Evolutionary conservation across 2,113 vertebrate genomes (phyloP).

Genomic region (Dasypus novemcinctus): DNA sequence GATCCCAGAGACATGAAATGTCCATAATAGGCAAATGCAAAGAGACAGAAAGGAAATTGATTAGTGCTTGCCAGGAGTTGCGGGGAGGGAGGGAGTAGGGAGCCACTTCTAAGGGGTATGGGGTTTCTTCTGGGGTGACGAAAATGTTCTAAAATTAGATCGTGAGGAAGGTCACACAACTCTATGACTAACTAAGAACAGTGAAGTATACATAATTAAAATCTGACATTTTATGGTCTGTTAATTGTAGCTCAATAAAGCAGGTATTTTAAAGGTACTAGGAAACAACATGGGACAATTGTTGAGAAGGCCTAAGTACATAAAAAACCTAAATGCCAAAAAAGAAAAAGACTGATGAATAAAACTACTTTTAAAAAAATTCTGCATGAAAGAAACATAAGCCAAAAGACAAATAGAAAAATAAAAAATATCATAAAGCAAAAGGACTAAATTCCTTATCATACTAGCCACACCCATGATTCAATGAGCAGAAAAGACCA

Average conservation of each 20-base stretch:
- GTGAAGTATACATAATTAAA: not conserved
- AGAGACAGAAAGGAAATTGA: not conserved
- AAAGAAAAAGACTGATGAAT: not conserved
- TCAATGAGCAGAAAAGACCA: not conserved
- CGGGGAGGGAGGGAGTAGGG: not conserved
- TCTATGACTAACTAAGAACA: slow-evolving; percentile 23
- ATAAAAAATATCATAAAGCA: not conserved
- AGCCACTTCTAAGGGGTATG: not conserved
- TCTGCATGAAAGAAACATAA: not conserved
- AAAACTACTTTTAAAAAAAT: not conserved
- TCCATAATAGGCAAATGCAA: not conserved
- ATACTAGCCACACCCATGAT: not conserved
- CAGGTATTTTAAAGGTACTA: not conserved
- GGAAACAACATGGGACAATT: not conserved
- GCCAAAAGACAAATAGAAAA: not conserved
- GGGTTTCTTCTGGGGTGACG: not conserved
- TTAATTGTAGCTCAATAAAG: slow-evolving; percentile 30
- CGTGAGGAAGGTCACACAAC: not conserved
- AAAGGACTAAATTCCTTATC: not conserved
- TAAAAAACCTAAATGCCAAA: slow-evolving; percentile 10
- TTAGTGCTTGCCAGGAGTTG: not conserved
- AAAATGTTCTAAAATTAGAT: slow-evolving; percentile 48
- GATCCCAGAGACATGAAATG: not conserved
- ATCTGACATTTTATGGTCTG: not conserved
- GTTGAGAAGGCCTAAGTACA: not conserved